Evolutionary conservation across 1,140 invertebrate genomes (phyloP), one percentile per base, ranked within the genome.

Genomic region (Platyscapa corneri): DNA sequence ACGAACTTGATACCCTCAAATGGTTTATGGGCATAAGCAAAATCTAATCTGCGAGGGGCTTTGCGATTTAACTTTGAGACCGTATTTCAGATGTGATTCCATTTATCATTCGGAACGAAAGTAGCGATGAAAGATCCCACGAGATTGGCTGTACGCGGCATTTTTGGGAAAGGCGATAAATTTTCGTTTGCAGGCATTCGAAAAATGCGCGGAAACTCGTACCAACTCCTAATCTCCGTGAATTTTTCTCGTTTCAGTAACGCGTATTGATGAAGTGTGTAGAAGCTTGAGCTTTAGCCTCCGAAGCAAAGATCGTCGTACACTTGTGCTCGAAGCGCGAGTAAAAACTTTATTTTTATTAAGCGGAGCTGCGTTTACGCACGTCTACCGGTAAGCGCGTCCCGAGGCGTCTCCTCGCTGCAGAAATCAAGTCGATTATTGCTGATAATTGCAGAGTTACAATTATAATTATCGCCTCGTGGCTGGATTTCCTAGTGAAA

Each of bases 1-100:
- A 90, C 88, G 88, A 91, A 92, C 88, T 87, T 88, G 89, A 92
- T 89, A 90, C 89, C 30, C 64, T 79, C 34, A 3, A 76, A 53
- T 65, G n/a, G 49, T 83, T 83, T 76, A 83, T 14, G 39, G 46
- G 56, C 56, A 20, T 32, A 30, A 56, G 77, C 3, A 34, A n/a
- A 79, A 80, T 78, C 37, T 67, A 67, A 77, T 78, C 64, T 84
- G 3, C 27, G 18, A 39, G 5, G 12, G 39, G 27, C 27, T 6
- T 30, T 18, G n/a, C 74, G 6, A 49, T 0, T 53, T 3, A 49
- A 30, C 27, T 83, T 7, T 8, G 23, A 78, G 32, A 78, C 60
- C 10, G 39, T 60, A 14, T 67, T 32, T 76, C 27, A 76, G 42
- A 46, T 34, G 46, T n/a, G 70, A 65, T 64, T 80, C 27, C 65